Base-by-base conservation (phyloP, 2,888 invertebrate species). In the Ditula angustiorana region DNA sequence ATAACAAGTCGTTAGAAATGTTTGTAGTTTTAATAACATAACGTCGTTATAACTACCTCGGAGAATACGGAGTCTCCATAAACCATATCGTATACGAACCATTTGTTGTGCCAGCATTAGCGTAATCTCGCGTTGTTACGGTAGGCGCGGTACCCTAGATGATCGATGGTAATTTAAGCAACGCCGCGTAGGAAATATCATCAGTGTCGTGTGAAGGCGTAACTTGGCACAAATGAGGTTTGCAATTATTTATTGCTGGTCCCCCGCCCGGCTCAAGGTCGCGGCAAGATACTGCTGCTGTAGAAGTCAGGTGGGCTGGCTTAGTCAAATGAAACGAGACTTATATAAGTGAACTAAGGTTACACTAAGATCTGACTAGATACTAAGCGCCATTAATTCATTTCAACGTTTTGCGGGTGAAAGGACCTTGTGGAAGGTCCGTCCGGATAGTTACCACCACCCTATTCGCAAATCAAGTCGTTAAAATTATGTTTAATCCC, bases 111-210 rank as follows among this genome's bases (percentile, higher is more conserved):
- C 24, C 24, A 26, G 55, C 10, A 55, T 55, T 57, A 63, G 16
- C 37, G 24, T 58, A 44, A 63, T 56, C 41, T 57, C 37, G 19
- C 33, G 23, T 21, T n/a, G 11, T 33, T 8, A 19, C 23, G 23
- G 35, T 19, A 24, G 33, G 35, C 52, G 30, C 21, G 53, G 46
- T 46, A 35, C 50, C 30, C 24, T 50, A 23, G n/a, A 44, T 52
- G 50, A 63, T 57, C 23, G 44, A 44, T 24, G 57, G 49, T 50
- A 49, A 62, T 62, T 44, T 62, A 50, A 49, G 23, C 19, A 53
- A 53, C 35, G 52, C 23, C 5, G 60, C 19, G 13, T 13, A 53
- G 23, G 23, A 53, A 46, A 61, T 50, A 44, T 44, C 37, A 41
- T 41, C 30, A 33, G 5, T 21, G 19, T 30, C 37, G 47, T 28